Evolutionary conservation across 2,888 invertebrate genomes (phyloP).

Genomic region (Teinopalpus imperialis): DNA sequence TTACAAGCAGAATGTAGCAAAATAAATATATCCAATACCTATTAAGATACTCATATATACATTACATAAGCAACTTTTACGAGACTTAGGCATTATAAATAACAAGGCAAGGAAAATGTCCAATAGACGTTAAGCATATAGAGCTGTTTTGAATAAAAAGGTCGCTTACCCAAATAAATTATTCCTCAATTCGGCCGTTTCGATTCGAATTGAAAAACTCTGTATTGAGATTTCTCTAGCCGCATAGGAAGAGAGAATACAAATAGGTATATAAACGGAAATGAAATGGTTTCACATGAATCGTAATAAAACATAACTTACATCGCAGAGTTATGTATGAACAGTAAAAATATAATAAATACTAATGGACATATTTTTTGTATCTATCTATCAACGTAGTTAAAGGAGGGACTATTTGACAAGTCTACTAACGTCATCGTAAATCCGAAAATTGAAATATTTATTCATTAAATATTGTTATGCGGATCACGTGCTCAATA

Average conservation of each 20-base stretch:
- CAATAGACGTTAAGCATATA: slow-evolving; percentile 54
- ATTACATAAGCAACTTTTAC: slow-evolving; percentile 4
- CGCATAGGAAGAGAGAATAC: slow-evolving; percentile 70
- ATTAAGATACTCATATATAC: not conserved
- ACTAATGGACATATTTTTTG: slow-evolving; percentile 1
- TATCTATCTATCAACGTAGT: slow-evolving; percentile 25
- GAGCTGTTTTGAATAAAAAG: slow-evolving; percentile 61
- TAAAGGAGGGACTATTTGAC: slow-evolving; percentile 18
- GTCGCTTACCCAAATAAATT: slow-evolving; percentile 68
- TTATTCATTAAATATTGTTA: slow-evolving; percentile 71
- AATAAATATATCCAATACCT: not conserved
- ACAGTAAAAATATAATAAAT: slow-evolving; percentile 5
- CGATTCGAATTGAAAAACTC: slow-evolving; percentile 77
- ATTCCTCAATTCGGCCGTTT: slow-evolving; percentile 73
- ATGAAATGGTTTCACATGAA: slow-evolving; percentile 68
- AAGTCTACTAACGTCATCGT: no score
- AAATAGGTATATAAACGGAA: slow-evolving; percentile 75
- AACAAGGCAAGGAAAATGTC: slow-evolving; percentile 49
- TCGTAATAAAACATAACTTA: slow-evolving; percentile 58
- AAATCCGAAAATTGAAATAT: slow-evolving; percentile 47
- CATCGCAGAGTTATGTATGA: slow-evolving; percentile 30
- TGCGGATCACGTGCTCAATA: slow-evolving; percentile 70
- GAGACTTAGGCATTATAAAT: slow-evolving; percentile 24
- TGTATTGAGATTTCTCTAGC: slow-evolving; percentile 75
- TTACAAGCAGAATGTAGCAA: not conserved